Base-by-base conservation (phyloP, 2,113 vertebrate genomes). In the Phainopepla nitens region DNA sequence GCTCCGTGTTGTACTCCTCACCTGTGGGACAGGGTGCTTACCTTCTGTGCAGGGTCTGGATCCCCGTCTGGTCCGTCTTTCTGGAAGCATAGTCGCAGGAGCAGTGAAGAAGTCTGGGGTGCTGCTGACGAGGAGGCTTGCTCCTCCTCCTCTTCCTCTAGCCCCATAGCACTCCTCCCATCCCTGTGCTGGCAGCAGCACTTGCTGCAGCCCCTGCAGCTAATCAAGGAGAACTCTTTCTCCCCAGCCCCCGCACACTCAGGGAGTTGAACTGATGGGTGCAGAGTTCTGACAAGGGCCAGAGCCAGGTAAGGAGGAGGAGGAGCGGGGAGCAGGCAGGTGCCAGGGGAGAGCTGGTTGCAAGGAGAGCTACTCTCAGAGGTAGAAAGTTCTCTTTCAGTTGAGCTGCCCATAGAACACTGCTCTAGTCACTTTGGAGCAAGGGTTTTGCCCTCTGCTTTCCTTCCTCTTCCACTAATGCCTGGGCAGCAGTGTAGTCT, bases 261-360 rank as follows among this genome's bases (percentile, higher is more conserved):
- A 22, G 60, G 50, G 65, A 31, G 47, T n/a, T 87, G 87, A 87
- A 51, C 35, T 21, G 6, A 60, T 6, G 15, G 25, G 51, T 54
- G 39, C 81, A 58, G 45, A 73, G 50, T 35, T 94, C 45, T 92
- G 51, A 70, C 47, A 42, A 86, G 36, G 83, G 80, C 50, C 68
- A 53, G 41, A 84, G 56, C 42, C 84, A 91, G 90, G 96, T 96
- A 94, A 93, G 96, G n/a, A 77, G 75, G 22, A 82, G 53, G 61
- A 82, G 36, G 24, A 86, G 76, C 0, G 1, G 44, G n/a, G 31
- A 87, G 45, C 44, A 60, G 49, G 29, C n/a, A 76, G 57, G 53
- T 57, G 25, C 27, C 2, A 1, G 39, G 9, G 50, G 3, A 61
- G 33, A 81, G 31, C 64, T 87, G 81, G 9, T 45, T 39, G 39